Conservation (phyloP, 2,797 vertebrate species). For the Sylvilagus floridanus region DNA sequence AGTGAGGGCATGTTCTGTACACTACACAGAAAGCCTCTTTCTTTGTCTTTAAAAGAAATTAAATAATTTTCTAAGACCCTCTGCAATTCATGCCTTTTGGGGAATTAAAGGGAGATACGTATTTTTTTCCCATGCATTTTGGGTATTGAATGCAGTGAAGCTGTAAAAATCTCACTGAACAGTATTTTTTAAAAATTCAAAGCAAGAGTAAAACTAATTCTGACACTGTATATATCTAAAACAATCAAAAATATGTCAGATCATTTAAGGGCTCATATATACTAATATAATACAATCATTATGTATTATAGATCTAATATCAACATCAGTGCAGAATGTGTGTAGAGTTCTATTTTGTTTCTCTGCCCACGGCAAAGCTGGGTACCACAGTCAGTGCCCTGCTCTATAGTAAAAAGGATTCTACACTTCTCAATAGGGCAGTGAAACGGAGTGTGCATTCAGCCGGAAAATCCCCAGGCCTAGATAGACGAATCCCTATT, state of each 20-base stretch:
- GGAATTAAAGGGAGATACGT: background rate
- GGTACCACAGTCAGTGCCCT: background rate
- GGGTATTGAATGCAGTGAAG: background rate
- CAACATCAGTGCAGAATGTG: background rate
- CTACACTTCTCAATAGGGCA: constrained; percentile 34
- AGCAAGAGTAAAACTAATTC: background rate
- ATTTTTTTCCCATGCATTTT: background rate
- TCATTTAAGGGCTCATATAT: background rate
- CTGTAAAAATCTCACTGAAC: background rate
- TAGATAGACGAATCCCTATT: constrained; percentile 57
- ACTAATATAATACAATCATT: background rate
- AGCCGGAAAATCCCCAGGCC: constrained; percentile 75
- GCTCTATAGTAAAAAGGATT: background rate
- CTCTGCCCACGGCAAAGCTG: background rate
- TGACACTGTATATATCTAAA: background rate
- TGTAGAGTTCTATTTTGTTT: background rate
- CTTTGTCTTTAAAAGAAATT: constrained; percentile 36
- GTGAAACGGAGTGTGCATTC: constrained; percentile 61
- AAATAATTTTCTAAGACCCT: constrained; percentile 9
- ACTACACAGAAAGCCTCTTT: background rate
- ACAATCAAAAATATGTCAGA: constrained; percentile 11
- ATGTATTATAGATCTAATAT: background rate
- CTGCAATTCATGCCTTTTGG: background rate
- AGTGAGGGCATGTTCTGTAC: background rate
- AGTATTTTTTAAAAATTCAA: constrained; percentile 8